phyloP scores from a whole-genome alignment of 2,888 invertebrate genomes.

The Tinea pellionella region DNA sequence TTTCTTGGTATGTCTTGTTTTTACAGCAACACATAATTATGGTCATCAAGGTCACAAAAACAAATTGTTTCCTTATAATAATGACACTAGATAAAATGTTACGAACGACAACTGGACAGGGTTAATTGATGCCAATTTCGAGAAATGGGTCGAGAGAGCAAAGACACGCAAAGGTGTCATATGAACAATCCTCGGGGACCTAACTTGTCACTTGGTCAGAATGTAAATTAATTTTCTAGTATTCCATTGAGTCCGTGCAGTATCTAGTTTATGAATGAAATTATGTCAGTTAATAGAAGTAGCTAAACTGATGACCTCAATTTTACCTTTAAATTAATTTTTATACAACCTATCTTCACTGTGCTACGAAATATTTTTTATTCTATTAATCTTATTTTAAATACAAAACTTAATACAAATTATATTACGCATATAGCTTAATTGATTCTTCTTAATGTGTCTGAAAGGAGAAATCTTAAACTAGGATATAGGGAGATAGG shows the following conservation, averaged over 20 bases:
- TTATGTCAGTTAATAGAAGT: too few species aligned
- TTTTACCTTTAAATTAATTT: too few species aligned
- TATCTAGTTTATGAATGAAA: background rate
- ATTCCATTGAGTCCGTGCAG: background rate
- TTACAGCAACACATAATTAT: background rate
- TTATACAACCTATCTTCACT: too few species aligned
- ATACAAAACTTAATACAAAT: too few species aligned
- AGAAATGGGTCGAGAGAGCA: constrained; percentile 7
- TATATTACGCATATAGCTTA: too few species aligned
- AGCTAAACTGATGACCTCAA: too few species aligned
- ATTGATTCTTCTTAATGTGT: too few species aligned
- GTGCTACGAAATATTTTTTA: too few species aligned
- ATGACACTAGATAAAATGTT: background rate
- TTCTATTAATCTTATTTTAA: too few species aligned
- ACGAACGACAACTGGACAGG: background rate
- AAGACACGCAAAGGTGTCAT: background rate
- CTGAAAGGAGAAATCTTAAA: too few species aligned
- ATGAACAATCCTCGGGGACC: background rate
- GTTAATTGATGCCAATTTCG: constrained; percentile 1
- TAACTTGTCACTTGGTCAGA: background rate
- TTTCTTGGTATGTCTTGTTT: background rate
- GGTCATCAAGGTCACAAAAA: background rate
- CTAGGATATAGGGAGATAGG: too few species aligned
- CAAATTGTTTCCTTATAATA: background rate
- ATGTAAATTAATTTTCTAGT: background rate